phyloP scores from a whole-genome alignment of 2,888 invertebrate genomes.

The Dexiosoma caninum region DNA sequence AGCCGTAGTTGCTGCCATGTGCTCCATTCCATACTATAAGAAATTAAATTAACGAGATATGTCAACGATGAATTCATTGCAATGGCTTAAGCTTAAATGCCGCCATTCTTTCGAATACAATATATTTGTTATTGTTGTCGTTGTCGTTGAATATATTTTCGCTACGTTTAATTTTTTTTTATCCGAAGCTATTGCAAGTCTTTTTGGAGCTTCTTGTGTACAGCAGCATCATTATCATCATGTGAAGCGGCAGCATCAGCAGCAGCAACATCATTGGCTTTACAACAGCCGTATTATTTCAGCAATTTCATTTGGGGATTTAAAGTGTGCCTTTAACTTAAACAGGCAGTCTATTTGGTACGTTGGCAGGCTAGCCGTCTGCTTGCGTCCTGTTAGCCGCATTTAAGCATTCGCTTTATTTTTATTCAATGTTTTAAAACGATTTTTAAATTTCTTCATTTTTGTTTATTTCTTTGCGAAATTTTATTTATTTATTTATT shows the following conservation, averaged over 20 bases:
- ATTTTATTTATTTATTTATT: slow-evolving; percentile 1
- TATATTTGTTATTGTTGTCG: slow-evolving; percentile 63
- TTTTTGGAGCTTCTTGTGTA: slow-evolving; percentile 23
- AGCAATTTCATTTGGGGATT: slow-evolving; percentile 59
- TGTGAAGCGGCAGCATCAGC: background rate
- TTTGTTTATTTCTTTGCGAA: slow-evolving; percentile 48
- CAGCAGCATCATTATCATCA: slow-evolving; percentile 17
- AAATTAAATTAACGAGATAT: slow-evolving; percentile 78
- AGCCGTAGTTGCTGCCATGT: slow-evolving; percentile 26
- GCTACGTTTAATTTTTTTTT: slow-evolving; percentile 24
- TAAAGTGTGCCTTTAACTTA: slow-evolving; percentile 59
- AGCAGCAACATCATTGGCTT: slow-evolving; percentile 3
- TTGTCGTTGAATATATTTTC: slow-evolving; percentile 53
- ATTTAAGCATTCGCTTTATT: slow-evolving; percentile 47
- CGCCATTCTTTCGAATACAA: slow-evolving; percentile 72
- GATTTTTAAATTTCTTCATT: slow-evolving; percentile 54
- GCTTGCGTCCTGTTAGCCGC: slow-evolving; percentile 40
- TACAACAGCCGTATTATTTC: slow-evolving; percentile 52
- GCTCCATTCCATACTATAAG: slow-evolving; percentile 73
- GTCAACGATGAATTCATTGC: slow-evolving; percentile 77
- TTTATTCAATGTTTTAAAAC: slow-evolving; percentile 48
- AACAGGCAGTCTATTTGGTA: slow-evolving; percentile 1
- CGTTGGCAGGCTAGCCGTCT: slow-evolving; percentile 3
- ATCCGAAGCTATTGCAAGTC: background rate
- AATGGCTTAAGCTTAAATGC: slow-evolving; percentile 76